Percentiles rank a stretch among this genome's conserved stretches.
These are phyloP conservation scores for Phainopepla nitens DNA, from an alignment of 2,113 vertebrate genomes.

Conservation along the genomic window DNA sequence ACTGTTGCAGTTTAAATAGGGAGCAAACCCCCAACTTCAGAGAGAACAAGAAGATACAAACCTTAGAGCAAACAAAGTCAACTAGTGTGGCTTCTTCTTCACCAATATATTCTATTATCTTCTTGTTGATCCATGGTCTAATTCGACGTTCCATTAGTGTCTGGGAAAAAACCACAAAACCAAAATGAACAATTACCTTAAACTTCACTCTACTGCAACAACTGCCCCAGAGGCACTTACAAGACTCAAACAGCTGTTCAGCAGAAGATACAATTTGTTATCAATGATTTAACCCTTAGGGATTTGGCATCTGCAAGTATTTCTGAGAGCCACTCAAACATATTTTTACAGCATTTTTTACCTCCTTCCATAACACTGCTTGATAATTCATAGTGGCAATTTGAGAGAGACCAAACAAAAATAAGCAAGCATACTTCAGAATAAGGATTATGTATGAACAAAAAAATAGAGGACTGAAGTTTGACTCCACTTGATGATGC, in stretches of 20 bases:
- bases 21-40: not conserved
- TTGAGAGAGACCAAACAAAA: not conserved
- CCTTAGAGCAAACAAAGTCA: constrained; percentile 99
- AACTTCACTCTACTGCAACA: not conserved
- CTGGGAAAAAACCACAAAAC: constrained; percentile 57
- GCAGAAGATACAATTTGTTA: not conserved
- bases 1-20: not conserved
- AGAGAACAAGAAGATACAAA: constrained; percentile 31
- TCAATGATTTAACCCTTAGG: not conserved
- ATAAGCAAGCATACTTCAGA: not conserved
- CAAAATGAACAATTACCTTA: not conserved
- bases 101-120: constrained; percentile 99
- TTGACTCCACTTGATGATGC: not conserved
- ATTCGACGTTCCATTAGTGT: constrained; percentile 95
- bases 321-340: not conserved
- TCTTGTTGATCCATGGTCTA: constrained; percentile 99
- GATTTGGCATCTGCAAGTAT: not conserved
- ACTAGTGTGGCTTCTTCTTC: constrained; percentile 97
- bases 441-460: not conserved
- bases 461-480: not conserved
- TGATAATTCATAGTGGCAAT: not conserved
- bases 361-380: not conserved
- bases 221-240: not conserved
- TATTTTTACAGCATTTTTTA: not conserved
- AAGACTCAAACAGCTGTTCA: not conserved